phyloP scores from a whole-genome alignment of 2,113 vertebrate genomes.

The Tautogolabrus adspersus region DNA sequence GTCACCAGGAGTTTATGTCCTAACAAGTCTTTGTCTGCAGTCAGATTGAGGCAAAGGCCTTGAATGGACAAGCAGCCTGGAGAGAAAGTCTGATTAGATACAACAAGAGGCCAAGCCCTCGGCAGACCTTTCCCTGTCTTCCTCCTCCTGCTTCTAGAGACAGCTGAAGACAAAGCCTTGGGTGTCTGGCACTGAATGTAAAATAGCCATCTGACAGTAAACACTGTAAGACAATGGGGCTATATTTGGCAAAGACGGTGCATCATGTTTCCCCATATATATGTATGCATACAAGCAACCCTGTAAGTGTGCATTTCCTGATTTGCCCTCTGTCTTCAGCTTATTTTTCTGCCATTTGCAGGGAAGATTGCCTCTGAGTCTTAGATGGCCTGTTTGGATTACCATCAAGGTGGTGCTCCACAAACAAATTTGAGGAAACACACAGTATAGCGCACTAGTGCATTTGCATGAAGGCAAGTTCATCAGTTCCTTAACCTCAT shows the following conservation, averaged over 20 bases:
- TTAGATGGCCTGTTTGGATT: constrained; percentile 25
- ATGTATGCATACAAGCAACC: constrained; percentile 31
- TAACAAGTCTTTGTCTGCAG: constrained; percentile 48
- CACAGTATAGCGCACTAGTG: constrained; percentile 8
- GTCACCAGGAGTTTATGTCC: constrained; percentile 52
- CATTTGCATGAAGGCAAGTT: constrained; percentile 64
- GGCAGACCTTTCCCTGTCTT: constrained; percentile 51
- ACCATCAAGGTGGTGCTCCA: constrained; percentile 43
- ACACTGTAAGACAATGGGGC: constrained; percentile 10
- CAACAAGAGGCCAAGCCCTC: constrained; percentile 55
- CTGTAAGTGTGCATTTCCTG: constrained; percentile 26
- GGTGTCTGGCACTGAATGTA: constrained; percentile 35
- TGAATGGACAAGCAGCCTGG: constrained; percentile 45
- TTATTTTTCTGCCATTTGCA: constrained; percentile 40
- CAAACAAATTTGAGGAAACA: constrained; percentile 43
- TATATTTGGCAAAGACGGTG: constrained; percentile 36
- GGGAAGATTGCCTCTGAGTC: constrained; percentile 53
- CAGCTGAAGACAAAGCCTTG: constrained; percentile 35
- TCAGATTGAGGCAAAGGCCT: constrained; percentile 46
- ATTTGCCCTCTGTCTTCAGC: constrained; percentile 21
- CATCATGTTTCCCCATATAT: constrained; percentile 6
- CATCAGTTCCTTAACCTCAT: constrained; percentile 59
- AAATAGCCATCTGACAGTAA: constrained; percentile 24
- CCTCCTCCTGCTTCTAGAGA: constrained; percentile 32
- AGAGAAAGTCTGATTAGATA: constrained; percentile 61